Evolutionary conservation across 2,797 vertebrate species (phyloP).

Genomic region (Tolypeutes matacus): DNA sequence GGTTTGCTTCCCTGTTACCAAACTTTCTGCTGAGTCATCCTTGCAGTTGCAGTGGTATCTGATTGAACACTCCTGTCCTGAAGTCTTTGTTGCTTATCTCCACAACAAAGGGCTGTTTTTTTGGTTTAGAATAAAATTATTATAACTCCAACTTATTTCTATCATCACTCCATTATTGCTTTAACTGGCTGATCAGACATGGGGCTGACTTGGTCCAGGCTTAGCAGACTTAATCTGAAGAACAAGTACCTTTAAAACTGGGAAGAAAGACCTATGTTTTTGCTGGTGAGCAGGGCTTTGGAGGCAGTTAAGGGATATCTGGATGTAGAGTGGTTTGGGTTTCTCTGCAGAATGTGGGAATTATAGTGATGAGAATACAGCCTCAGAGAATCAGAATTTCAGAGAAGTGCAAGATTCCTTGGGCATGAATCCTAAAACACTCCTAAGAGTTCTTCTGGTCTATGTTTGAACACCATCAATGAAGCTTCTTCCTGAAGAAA

Average conservation of each 20-base stretch:
- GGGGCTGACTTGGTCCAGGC: not conserved
- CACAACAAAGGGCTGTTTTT: not conserved
- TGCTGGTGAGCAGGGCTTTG: not conserved
- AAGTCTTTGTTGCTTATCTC: not conserved
- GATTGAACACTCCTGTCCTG: not conserved
- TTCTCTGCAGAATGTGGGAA: constrained; percentile 37
- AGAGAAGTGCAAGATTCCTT: not conserved
- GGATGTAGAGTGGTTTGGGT: not conserved
- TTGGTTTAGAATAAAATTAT: not conserved
- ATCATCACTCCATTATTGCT: not conserved
- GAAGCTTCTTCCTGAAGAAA: not conserved
- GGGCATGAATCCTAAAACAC: not conserved
- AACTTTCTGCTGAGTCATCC: not conserved
- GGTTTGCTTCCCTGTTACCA: not conserved
- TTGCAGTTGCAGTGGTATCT: not conserved
- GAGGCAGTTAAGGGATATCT: not conserved
- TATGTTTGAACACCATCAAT: not conserved
- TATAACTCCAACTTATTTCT: not conserved
- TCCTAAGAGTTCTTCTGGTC: not conserved
- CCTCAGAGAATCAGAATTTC: not conserved
- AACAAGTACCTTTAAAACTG: not conserved
- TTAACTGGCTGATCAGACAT: not conserved
- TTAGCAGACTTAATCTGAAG: not conserved
- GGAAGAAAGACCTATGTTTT: not conserved
- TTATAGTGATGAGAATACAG: not conserved